A percentile compares a stretch with the other conserved stretches of the same genome.
Evolutionary conservation across 2,888 invertebrate genomes (phyloP).

Genomic region (Ophion ventricosus): DNA sequence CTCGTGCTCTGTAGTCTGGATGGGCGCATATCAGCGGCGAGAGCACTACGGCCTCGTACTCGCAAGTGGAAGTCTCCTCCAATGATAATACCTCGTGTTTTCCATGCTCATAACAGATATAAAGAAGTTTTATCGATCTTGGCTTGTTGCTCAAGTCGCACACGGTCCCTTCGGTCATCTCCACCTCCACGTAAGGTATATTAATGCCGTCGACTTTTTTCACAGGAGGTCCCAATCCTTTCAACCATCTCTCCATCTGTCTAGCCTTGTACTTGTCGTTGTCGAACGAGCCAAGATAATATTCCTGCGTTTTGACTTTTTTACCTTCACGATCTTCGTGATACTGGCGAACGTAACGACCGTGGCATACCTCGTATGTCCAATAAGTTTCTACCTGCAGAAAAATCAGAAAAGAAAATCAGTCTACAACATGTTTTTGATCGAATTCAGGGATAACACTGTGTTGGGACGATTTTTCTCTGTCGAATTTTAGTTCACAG

Average conservation of each 20-base stretch:
- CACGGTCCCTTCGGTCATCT: constrained; percentile 94
- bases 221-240: constrained; percentile 82
- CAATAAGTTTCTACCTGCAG: constrained; percentile 94
- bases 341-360: constrained; percentile 95
- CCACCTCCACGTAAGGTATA: constrained; percentile 94
- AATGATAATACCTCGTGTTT: constrained; percentile 96
- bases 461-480: background rate
- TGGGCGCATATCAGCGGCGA: constrained; percentile 95
- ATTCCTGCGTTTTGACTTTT: constrained; percentile 93
- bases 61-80: constrained; percentile 96
- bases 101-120: constrained; percentile 94
- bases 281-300: constrained; percentile 92
- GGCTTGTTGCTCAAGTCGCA: constrained; percentile 96
- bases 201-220: constrained; percentile 94
- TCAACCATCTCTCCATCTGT: constrained; percentile 84
- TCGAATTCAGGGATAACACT: background rate
- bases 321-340: constrained; percentile 98
- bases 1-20: constrained; percentile 93
- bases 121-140: constrained; percentile 91
- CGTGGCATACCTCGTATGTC: constrained; percentile 99
- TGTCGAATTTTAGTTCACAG: background rate
- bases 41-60: constrained; percentile 96
- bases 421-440: background rate
- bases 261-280: constrained; percentile 87
- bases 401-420: constrained; percentile 9